These are phyloP conservation scores for Drosophila parabipectinata DNA, from an alignment of 1,140 invertebrate genomes.

Conservation along the genomic window DNA sequence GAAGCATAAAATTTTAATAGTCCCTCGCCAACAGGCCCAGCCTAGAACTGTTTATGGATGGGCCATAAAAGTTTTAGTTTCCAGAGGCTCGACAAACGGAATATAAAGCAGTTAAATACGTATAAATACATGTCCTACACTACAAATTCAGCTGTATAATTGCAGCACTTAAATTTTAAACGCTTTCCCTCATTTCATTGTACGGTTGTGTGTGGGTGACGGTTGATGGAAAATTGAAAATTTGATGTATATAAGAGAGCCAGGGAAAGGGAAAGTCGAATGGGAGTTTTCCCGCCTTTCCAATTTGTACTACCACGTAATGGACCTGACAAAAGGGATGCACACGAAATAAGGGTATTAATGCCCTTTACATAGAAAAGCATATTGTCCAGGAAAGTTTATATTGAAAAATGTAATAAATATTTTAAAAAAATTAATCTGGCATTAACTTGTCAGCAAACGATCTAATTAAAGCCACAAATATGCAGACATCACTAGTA, in stretches of 20 bases:
- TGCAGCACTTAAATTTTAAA: constrained; percentile 56
- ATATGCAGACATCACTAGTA: neutral
- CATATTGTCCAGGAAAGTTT: constrained; percentile 10
- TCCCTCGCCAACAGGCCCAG: constrained; percentile 5
- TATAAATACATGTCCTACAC: constrained; percentile 22
- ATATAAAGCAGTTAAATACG: constrained; percentile 58
- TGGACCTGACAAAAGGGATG: constrained; percentile 40
- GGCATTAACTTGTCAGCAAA: constrained; percentile 1
- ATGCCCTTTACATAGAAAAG: constrained; percentile 11
- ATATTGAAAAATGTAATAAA: neutral
- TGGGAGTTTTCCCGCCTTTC: constrained; percentile 29
- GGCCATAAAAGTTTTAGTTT: constrained; percentile 69
- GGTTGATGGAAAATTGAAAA: constrained; percentile 48
- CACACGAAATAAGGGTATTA: constrained; percentile 27
- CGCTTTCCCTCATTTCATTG: neutral
- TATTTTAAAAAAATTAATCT: constrained; percentile 1
- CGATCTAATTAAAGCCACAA: neutral
- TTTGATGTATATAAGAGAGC: constrained; percentile 22
- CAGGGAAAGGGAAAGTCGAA: neutral
- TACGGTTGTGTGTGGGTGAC: constrained; percentile 1
- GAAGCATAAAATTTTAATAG: constrained; percentile 74
- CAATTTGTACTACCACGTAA: constrained; percentile 43
- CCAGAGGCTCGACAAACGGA: constrained; percentile 25
- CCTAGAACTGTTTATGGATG: constrained; percentile 58
- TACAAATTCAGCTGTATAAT: constrained; percentile 45